phyloP scores from a whole-genome alignment of 2,888 invertebrate species.

The Himalopsyche tibetana region DNA sequence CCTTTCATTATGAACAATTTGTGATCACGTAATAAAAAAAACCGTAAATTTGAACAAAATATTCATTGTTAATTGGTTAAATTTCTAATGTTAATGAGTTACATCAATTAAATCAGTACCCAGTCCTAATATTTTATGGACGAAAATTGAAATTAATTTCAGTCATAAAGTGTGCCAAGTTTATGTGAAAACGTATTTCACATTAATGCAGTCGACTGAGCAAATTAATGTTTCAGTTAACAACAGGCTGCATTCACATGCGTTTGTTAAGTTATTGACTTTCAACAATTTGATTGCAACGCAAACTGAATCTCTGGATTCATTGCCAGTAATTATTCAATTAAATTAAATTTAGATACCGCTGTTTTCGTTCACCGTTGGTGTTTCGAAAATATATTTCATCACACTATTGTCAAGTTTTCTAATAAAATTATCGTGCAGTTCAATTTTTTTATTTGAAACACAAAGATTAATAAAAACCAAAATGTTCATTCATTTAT shows the following conservation, averaged over 20 bases:
- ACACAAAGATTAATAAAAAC: no score
- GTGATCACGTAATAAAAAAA: no score
- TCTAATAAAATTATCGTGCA: no score
- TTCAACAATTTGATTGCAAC: slow-evolving; percentile 17
- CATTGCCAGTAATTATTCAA: not conserved
- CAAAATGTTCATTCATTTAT: no score
- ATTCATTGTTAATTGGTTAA: slow-evolving; percentile 1
- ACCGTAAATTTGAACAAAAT: not conserved
- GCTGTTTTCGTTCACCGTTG: not conserved
- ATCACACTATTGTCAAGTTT: not conserved
- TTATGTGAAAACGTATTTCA: slow-evolving; percentile 1
- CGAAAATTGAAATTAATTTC: not conserved
- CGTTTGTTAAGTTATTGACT: slow-evolving; percentile 1
- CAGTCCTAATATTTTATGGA: slow-evolving; percentile 4
- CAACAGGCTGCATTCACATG: slow-evolving; percentile 4
- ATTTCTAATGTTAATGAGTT: not conserved
- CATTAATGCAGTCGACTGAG: not conserved
- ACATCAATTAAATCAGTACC: slow-evolving; percentile 1
- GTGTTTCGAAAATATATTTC: not conserved
- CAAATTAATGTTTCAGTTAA: not conserved
- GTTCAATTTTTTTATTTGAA: no score
- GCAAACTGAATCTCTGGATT: not conserved
- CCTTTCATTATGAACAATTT: no score
- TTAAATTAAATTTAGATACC: not conserved
- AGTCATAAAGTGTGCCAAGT: slow-evolving; percentile 7